Evolutionary conservation across 64 coral and sea anemone genomes (phyloP).

Genomic region (Orbicella faveolata): DNA sequence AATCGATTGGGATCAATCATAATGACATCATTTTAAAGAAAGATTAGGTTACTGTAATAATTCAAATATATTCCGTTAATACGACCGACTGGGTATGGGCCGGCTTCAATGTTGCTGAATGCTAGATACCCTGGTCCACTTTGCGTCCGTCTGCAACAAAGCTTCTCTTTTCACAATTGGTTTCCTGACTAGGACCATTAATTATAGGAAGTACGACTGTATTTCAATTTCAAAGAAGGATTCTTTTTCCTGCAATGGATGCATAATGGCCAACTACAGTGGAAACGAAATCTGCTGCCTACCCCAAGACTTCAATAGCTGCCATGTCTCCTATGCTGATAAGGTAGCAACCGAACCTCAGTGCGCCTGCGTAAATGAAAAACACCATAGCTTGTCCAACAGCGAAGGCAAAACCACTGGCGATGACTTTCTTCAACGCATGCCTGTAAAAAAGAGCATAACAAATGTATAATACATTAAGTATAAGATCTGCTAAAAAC

Average conservation of each 20-base stretch:
- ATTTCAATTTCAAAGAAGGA: too few species aligned
- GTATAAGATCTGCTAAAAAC: background rate
- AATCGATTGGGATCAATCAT: too few species aligned
- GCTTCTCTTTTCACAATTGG: too few species aligned
- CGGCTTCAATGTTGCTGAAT: too few species aligned
- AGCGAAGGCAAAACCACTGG: conserved; percentile 82
- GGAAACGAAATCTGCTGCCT: background rate
- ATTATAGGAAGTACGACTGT: too few species aligned
- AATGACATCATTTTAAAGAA: too few species aligned
- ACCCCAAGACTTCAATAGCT: conserved; percentile 81
- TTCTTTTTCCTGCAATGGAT: background rate
- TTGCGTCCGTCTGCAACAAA: too few species aligned
- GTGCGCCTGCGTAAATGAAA: conserved; percentile 79
- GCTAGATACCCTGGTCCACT: too few species aligned
- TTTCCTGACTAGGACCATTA: too few species aligned
- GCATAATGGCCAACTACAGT: background rate
- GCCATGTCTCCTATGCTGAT: conserved; percentile 70
- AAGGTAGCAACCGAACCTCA: conserved; percentile 83
- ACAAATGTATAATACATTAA: background rate
- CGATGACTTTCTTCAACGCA: conserved; percentile 66
- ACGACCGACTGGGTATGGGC: too few species aligned
- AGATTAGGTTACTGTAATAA: too few species aligned
- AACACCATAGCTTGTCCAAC: conserved; percentile 82
- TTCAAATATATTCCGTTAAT: too few species aligned
- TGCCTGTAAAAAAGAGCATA: conserved; percentile 29